Percentiles rank a stretch among this genome's conserved stretches.
These are phyloP conservation scores for Pygoscelis antarcticus DNA, from an alignment of 2,113 vertebrate genomes.

Conservation along the genomic window DNA sequence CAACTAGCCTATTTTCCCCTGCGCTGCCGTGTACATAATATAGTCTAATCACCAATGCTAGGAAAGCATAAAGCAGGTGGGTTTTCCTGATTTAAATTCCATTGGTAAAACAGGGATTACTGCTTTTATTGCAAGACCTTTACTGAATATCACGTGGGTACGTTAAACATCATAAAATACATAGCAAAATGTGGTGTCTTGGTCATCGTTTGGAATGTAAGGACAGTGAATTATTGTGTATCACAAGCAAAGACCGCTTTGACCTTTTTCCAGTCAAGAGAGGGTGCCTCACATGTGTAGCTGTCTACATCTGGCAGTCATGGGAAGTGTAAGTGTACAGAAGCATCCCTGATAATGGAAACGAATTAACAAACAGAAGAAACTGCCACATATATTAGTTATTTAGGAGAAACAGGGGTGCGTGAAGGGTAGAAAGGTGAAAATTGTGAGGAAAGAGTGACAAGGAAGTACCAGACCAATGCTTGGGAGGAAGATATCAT, in stretches of 20 bases:
- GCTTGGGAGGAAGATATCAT: not conserved
- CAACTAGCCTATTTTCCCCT: not conserved
- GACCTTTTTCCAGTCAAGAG: not conserved
- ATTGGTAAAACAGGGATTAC: not conserved
- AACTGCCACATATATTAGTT: not conserved
- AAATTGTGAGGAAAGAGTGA: not conserved
- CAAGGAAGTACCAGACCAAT: not conserved
- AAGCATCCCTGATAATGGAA: not conserved
- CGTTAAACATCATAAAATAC: not conserved
- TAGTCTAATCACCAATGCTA: not conserved
- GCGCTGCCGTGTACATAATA: not conserved
- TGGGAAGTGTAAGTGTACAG: not conserved
- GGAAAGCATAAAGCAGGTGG: not conserved
- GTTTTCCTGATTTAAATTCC: slow-evolving; percentile 21
- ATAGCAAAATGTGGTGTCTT: not conserved
- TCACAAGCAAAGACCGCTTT: slow-evolving; percentile 9
- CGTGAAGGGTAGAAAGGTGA: not conserved
- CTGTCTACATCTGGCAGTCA: not conserved
- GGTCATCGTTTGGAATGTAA: not conserved
- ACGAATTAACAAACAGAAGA: not conserved
- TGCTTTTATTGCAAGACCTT: slow-evolving; percentile 39
- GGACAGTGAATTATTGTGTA: not conserved
- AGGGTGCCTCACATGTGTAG: not conserved
- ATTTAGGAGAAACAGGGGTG: not conserved
- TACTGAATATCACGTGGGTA: not conserved